Evolutionary conservation across 2,888 invertebrate genomes (phyloP).

Genomic region (Podotricha telesiphe): DNA sequence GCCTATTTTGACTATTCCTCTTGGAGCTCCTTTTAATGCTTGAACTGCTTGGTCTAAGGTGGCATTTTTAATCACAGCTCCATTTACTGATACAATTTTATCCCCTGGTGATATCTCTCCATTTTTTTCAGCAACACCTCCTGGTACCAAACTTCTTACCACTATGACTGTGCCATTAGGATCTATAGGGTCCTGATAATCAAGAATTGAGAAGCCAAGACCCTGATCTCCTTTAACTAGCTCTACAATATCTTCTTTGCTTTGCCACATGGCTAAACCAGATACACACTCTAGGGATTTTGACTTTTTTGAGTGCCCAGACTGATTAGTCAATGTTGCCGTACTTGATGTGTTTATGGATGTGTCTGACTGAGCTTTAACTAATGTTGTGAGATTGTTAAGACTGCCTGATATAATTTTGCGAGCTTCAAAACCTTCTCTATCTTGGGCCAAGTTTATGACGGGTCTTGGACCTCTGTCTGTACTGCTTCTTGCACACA

Average conservation of each 20-base stretch:
- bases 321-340: constrained; percentile 89
- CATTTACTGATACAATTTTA: constrained; percentile 95
- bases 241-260: constrained; percentile 95
- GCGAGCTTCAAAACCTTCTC: constrained; percentile 91
- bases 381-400: constrained; percentile 90
- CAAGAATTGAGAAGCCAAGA: constrained; percentile 98
- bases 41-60: constrained; percentile 97
- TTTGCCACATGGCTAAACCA: constrained; percentile 98
- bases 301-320: constrained; percentile 89
- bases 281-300: constrained; percentile 97
- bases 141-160: constrained; percentile 97
- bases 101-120: constrained; percentile 98
- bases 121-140: constrained; percentile 98
- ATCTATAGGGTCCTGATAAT: constrained; percentile 98
- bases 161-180: constrained; percentile 98
- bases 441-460: constrained; percentile 90
- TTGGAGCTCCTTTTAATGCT: constrained; percentile 96
- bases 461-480: constrained; percentile 87
- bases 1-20: constrained; percentile 95
- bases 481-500: constrained; percentile 91
- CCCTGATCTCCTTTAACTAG: constrained; percentile 97
- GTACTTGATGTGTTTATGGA: constrained; percentile 95
- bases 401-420: constrained; percentile 94
- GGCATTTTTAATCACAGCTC: constrained; percentile 94
- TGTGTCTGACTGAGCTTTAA: constrained; percentile 98